Evolutionary conservation across 2,797 vertebrate species (phyloP).

Genomic region (Gallinago nigripennis): DNA sequence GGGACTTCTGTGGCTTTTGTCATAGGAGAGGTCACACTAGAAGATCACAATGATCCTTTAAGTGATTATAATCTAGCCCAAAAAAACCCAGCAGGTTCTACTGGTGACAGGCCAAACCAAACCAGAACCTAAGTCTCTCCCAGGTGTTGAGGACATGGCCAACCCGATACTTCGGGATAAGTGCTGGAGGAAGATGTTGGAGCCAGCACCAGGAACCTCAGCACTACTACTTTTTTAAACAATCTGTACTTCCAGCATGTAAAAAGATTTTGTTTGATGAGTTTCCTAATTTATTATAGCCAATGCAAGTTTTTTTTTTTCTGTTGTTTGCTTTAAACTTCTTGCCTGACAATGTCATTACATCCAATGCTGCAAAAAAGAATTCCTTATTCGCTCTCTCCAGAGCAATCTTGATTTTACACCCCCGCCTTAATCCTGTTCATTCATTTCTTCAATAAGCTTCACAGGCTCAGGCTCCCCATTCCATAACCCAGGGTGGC

Average conservation of each 20-base stretch:
- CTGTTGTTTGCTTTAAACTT: neutral
- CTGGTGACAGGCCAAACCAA: neutral
- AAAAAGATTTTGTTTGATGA: neutral
- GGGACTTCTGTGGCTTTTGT: neutral
- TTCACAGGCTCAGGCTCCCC: neutral
- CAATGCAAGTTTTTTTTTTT: neutral
- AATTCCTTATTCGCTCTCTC: neutral
- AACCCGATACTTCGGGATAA: rapidly evolving
- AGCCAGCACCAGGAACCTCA: neutral
- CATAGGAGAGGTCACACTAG: neutral
- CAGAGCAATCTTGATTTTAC: neutral
- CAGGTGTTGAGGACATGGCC: neutral
- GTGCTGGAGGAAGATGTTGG: neutral
- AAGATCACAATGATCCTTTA: neutral
- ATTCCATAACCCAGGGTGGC: neutral
- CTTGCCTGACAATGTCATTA: neutral
- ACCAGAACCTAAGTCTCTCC: neutral
- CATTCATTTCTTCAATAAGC: neutral
- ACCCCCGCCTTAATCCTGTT: neutral
- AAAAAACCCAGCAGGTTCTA: neutral
- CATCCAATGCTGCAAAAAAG: neutral
- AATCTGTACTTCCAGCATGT: neutral
- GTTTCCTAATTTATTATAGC: neutral
- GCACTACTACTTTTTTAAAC: neutral
- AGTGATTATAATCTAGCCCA: neutral